Percentiles rank a stretch among this genome's conserved stretches.
phyloP scores from a whole-genome alignment of 2,888 invertebrate species.

The Cynaeus angustus region DNA sequence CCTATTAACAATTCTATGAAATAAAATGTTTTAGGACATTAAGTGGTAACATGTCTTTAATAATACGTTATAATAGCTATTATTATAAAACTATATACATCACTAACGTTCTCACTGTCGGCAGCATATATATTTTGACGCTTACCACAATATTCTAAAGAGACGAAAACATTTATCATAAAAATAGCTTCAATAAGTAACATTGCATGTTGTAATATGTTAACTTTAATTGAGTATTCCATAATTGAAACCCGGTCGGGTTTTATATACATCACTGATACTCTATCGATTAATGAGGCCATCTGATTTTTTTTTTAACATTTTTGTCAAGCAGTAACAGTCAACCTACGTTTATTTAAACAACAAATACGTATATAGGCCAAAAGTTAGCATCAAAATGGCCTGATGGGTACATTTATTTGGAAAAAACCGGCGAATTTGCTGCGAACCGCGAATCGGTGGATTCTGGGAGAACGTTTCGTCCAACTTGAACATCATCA shows the following conservation, averaged over 20 bases:
- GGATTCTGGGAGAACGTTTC: slow-evolving; percentile 15
- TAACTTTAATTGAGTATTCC: slow-evolving; percentile 55
- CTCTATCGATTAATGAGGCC: slow-evolving; percentile 54
- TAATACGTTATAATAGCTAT: slow-evolving; percentile 61
- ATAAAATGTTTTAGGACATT: slow-evolving; percentile 57
- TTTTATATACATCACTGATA: slow-evolving; percentile 50
- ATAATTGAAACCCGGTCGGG: slow-evolving; percentile 52
- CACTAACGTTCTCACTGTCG: slow-evolving; percentile 61
- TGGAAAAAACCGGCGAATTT: slow-evolving; percentile 10
- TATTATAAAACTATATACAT: slow-evolving; percentile 68
- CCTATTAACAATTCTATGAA: slow-evolving; percentile 66
- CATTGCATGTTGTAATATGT: slow-evolving; percentile 55
- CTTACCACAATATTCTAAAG: slow-evolving; percentile 58
- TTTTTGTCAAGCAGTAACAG: slow-evolving; percentile 57
- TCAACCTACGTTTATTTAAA: slow-evolving; percentile 58
- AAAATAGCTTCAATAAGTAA: slow-evolving; percentile 60
- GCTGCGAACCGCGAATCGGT: not conserved
- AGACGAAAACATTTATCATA: slow-evolving; percentile 60
- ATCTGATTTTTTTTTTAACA: slow-evolving; percentile 50
- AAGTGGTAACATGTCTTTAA: slow-evolving; percentile 52
- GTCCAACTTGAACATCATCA: not conserved
- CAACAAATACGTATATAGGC: slow-evolving; percentile 60
- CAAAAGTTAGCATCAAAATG: slow-evolving; percentile 50
- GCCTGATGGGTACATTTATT: slow-evolving; percentile 52
- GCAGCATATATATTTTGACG: slow-evolving; percentile 53